Evolutionary conservation across 2,797 vertebrate genomes (phyloP), one percentile per base, ranked within the genome.

Genomic region (Hozukius guyotensis): DNA sequence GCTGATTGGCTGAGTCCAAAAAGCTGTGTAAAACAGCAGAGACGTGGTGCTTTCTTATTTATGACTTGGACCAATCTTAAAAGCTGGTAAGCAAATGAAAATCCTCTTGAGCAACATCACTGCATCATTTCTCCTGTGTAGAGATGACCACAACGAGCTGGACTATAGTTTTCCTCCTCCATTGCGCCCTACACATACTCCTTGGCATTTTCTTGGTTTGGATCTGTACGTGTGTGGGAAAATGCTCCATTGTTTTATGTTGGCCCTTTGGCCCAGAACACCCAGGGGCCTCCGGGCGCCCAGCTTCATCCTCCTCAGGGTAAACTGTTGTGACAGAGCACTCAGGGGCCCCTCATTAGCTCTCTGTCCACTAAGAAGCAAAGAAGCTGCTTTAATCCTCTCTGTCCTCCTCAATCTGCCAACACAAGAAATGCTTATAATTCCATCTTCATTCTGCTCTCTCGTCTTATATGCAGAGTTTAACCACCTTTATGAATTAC

Each of bases 281-380:
- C 72, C 73, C 85, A 85, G 88, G 89, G 90, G 95, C 87, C 93
- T 87, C 87, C 31, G 93, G 92, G 95, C 74, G 69, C 69, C 88
- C 83, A 77, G 83, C 86, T 78, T 88, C 91, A 82, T 77, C 88
- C 79, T 90, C 92, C 90, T 91, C 94, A 93, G 96, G 96, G 96
- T 97, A 97, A 98, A 96, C 96, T 95, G 94, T 95, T 95, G 93
- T 96, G 97, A 96, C 97, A 97, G 91, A 94, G 95, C 95, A 93
- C 95, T 87, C 89, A 91, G 95, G 96, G 94, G 95, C 95, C 95
- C 94, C 96, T 97, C 97, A 97, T 98, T 97, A 98, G 96, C 97
- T 98, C 96, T 91, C 93, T 97, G 96, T 96, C 96, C 94, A 84
- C 83, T 96, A 96, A 96, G 96, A 95, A 95, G 95, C 94, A 97